Evolutionary conservation across 2,888 invertebrate genomes (phyloP).

Genomic region (Euproctis similis): DNA sequence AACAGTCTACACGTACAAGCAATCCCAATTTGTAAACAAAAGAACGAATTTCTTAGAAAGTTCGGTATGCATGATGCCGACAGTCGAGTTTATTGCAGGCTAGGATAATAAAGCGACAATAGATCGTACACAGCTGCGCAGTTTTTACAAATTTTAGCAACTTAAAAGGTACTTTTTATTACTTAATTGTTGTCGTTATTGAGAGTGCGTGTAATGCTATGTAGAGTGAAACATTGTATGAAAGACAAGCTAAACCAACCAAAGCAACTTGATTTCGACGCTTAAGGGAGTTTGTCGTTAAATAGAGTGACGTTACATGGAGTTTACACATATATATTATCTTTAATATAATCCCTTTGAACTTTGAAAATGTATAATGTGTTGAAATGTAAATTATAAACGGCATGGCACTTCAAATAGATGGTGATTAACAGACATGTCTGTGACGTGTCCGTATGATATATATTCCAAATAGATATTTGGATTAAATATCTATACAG

Average conservation of each 20-base stretch:
- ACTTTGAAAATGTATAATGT: no score
- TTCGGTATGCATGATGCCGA: conserved; percentile 6
- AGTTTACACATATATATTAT: no score
- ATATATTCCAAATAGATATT: no score
- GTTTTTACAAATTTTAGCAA: conserved; percentile 7
- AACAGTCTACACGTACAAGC: conserved; percentile 5
- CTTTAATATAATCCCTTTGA: no score
- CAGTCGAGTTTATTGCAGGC: conserved; percentile 9
- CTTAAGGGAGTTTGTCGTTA: no score
- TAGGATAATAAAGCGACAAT: conserved; percentile 9
- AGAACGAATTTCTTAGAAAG: conserved; percentile 11
- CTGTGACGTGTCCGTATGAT: no score
- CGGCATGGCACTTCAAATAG: no score
- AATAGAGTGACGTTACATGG: background rate
- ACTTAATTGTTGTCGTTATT: conserved; percentile 1
- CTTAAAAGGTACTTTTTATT: conserved; percentile 5
- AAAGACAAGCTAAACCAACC: background rate
- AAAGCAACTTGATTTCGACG: background rate
- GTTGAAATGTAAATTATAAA: no score
- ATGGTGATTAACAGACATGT: no score
- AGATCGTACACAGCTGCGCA: conserved; percentile 7
- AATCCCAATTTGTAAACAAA: conserved; percentile 10
- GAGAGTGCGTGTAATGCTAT: conserved; percentile 1
- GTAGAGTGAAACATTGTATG: conserved; percentile 1
- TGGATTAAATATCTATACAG: no score